A percentile compares a stretch with the other conserved stretches of the same genome.
These are phyloP conservation scores for Amblyteles armatorius DNA, from an alignment of 2,888 invertebrate genomes.

Conservation along the genomic window DNA sequence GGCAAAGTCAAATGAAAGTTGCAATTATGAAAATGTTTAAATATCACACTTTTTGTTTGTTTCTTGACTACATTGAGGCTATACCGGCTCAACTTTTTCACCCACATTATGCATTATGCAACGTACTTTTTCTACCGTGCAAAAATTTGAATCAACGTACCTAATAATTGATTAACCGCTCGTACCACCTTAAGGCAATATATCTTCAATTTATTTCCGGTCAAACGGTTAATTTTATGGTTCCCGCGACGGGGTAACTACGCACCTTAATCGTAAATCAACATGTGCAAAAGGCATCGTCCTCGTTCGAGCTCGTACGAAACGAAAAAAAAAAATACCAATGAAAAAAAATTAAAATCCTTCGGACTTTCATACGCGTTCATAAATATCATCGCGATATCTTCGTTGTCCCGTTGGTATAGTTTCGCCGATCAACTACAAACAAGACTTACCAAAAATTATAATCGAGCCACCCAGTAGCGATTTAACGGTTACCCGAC, in stretches of 20 bases:
- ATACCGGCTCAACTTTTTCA: not conserved
- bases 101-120: not conserved
- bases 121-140: too few species aligned
- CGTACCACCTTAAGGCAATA: not conserved
- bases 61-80: not conserved
- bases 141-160: too few species aligned
- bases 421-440: constrained; percentile 34
- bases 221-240: not conserved
- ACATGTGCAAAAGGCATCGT: not conserved
- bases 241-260: not conserved
- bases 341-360: not conserved
- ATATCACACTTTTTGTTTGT: not conserved
- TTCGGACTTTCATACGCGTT: constrained; percentile 1
- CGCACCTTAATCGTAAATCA: not conserved
- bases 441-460: constrained; percentile 39
- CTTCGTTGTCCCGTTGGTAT: constrained; percentile 37
- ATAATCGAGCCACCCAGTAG: constrained; percentile 69
- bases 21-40: too few species aligned
- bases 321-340: not conserved
- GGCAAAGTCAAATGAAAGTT: not conserved
- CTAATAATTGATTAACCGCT: not conserved
- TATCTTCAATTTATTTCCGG: not conserved
- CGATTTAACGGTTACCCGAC: constrained; percentile 66
- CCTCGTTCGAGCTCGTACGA: not conserved
- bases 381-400: constrained; percentile 33